Evolutionary conservation across 2,113 vertebrate genomes (phyloP).

Genomic region (Pan paniscus): DNA sequence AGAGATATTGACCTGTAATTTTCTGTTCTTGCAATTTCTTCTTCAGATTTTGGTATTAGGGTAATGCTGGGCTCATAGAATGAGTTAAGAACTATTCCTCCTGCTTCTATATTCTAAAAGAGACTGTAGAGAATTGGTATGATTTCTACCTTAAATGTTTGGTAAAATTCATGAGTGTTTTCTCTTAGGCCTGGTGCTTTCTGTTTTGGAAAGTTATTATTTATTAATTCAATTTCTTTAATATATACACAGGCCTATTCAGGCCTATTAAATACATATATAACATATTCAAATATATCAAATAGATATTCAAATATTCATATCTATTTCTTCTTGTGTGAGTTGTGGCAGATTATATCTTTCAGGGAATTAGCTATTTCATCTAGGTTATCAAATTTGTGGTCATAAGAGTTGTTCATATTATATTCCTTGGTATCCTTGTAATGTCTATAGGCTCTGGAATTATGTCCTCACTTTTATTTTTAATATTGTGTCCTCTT

Average conservation of each 20-base stretch:
- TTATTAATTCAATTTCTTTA: neutral
- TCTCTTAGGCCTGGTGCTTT: neutral
- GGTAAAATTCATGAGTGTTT: neutral
- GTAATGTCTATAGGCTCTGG: neutral
- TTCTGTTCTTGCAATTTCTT: neutral
- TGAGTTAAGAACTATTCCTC: neutral
- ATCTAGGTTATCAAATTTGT: neutral
- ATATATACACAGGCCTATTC: neutral
- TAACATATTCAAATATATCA: neutral
- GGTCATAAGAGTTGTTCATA: neutral
- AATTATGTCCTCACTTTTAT: neutral
- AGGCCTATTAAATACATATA: neutral
- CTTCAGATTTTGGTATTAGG: neutral
- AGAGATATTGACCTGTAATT: neutral
- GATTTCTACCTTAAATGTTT: neutral
- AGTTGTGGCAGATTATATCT: neutral
- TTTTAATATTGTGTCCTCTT: neutral
- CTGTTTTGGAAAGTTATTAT: neutral
- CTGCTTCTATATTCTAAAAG: neutral
- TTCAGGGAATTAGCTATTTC: neutral
- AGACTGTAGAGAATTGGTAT: neutral
- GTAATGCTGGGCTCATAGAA: neutral
- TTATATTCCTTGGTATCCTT: neutral
- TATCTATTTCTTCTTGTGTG: neutral
- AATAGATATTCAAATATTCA: neutral